Base-by-base conservation (phyloP, 2,888 invertebrate genomes). In the Altica lythri region DNA sequence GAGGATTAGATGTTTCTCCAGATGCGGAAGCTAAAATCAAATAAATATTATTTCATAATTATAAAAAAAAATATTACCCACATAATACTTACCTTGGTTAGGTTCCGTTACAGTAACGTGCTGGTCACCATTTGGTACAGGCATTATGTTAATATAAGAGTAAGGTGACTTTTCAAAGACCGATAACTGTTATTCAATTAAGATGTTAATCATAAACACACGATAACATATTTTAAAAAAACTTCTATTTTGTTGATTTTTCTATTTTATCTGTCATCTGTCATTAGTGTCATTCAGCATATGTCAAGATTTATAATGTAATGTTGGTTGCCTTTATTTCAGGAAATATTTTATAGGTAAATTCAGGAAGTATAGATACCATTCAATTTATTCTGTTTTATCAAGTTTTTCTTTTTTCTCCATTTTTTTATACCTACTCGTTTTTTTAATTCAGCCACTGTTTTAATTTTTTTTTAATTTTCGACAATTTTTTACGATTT, bases 121-220 rank as follows among this genome's bases (percentile, higher is more conserved):
- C 32, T 50, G 38, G 9, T 55, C 55, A 17, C 12, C 35, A 42
- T 22, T 55, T 19, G 55, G 47, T 6, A 55, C 54, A 25, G 54
- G 54, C 51, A 51, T 54, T 10, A 27, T 53, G 16, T 8, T 8
- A 18, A 42, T n/a, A n/a, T n/a, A n/a, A n/a, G n/a, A n/a, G n/a
- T n/a, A n/a, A n/a, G n/a, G n/a, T n/a, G n/a, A n/a, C n/a, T n/a
- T n/a, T n/a, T n/a, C n/a, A n/a, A n/a, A n/a, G n/a, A n/a, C n/a
- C n/a, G n/a, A n/a, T n/a, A n/a, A n/a, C n/a, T n/a, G n/a, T n/a
- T n/a, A n/a, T n/a, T n/a, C n/a, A n/a, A n/a, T n/a, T n/a, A n/a
- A n/a, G n/a, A n/a, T n/a, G n/a, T 30, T 30, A 30, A 13, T 30
- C 30, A 12, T 13, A 30, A 12, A 12, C 13, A 12, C 13, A 12